phyloP scores from a whole-genome alignment of 2,797 vertebrate genomes.

The Morelia viridis region DNA sequence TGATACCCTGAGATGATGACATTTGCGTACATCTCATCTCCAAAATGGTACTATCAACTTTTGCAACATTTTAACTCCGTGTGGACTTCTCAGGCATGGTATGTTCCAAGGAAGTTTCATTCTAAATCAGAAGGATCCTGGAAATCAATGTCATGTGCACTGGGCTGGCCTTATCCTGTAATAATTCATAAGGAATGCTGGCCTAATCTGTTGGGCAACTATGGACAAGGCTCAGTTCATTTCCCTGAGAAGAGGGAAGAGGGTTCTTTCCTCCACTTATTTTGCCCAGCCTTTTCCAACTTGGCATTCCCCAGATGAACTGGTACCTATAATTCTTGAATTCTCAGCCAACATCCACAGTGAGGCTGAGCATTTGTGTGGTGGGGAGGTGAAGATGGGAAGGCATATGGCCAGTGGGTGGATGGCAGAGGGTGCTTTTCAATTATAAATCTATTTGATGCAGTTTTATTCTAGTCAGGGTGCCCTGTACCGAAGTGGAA shows the following conservation, averaged over 20 bases:
- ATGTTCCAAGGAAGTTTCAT: not conserved
- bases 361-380: not conserved
- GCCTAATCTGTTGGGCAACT: not conserved
- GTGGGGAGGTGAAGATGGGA: not conserved
- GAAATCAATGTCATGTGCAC: accelerated
- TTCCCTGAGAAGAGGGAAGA: not conserved
- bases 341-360: not conserved
- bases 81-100: accelerated
- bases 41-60: not conserved
- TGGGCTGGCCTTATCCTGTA: not conserved
- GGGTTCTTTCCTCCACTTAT: not conserved
- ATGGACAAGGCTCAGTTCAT: not conserved
- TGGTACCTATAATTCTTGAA: not conserved
- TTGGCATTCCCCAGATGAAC: not conserved
- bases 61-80: not conserved
- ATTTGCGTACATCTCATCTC: conserved; percentile 1
- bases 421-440: not conserved
- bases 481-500: not conserved
- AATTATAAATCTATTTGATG: not conserved
- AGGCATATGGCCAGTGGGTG: not conserved
- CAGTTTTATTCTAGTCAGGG: not conserved
- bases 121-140: not conserved
- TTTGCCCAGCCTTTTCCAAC: no score
- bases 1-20: conserved; percentile 16
- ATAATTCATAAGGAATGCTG: not conserved